Percentiles rank a stretch among this genome's conserved stretches.
phyloP scores from a whole-genome alignment of 2,797 vertebrate species.

The Syngnathus rostellatus region DNA sequence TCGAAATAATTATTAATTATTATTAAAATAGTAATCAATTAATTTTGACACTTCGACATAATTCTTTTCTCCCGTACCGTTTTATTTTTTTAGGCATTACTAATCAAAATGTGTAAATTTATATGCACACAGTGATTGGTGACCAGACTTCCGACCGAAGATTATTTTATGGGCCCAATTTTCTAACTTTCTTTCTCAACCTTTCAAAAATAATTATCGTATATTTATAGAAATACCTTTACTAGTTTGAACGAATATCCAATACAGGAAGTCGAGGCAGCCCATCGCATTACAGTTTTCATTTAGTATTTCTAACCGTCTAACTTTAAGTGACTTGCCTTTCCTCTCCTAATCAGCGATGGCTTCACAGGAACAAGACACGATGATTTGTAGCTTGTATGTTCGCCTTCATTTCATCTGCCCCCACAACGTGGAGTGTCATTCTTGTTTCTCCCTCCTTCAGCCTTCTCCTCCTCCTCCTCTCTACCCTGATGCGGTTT shows the following conservation, averaged over 20 bases:
- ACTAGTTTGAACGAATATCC: not conserved
- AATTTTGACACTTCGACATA: too few species aligned
- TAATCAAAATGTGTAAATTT: too few species aligned
- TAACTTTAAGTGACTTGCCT: not conserved
- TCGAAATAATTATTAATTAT: too few species aligned
- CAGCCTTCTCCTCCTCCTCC: constrained; percentile 19
- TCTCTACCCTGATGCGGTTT: constrained; percentile 37
- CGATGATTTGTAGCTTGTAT: constrained; percentile 23
- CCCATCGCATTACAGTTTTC: too few species aligned
- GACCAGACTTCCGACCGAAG: not conserved
- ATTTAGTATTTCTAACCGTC: not conserved
- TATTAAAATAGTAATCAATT: too few species aligned
- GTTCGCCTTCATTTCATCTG: constrained; percentile 29
- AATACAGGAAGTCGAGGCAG: not conserved
- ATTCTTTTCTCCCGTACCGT: too few species aligned
- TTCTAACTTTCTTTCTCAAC: not conserved
- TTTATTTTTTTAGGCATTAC: too few species aligned
- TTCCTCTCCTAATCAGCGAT: not conserved
- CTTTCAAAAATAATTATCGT: not conserved
- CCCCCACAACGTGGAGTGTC: constrained; percentile 14
- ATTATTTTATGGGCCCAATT: not conserved
- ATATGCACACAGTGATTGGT: not conserved
- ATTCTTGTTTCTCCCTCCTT: constrained; percentile 21
- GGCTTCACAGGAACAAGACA: not conserved
- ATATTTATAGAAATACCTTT: too few species aligned